Evolutionary conservation across 1,140 invertebrate genomes (phyloP), one percentile per base, ranked within the genome.

Genomic region (Aphaenogaster floridana): DNA sequence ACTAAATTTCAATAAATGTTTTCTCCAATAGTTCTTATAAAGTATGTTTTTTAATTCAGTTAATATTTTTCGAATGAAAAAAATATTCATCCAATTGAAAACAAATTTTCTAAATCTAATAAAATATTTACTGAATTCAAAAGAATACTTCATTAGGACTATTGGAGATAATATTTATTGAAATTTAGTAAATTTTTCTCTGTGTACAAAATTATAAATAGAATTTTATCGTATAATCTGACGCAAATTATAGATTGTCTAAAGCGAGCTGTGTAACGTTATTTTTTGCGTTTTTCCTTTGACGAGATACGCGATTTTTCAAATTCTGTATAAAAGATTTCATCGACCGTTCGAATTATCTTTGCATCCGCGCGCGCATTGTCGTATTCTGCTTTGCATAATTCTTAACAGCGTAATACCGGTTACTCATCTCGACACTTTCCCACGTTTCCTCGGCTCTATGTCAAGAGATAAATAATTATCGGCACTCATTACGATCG

Each of bases 381-480:
- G 5, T 71, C 66, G 28, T 63, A 7, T 45, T 79, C 15, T 69
- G 52, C 59, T 91, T 63, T 48, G 85, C 86, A 57, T 90, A 85
- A 88, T 68, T 76, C 50, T 80, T 77, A 52, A 76, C 34, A 50
- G 61, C 57, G 88, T 87, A 87, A 90, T 61, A 89, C 66, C 52
- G 42, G 72, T 89, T 88, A 90, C 63, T 52, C 36, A 48, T 83
- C 72, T 83, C 77, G 7, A n/a, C 57, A 42, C 34, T 88, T 88
- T 91, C 89, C 76, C 90, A 91, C 89, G 89, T 83, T 87, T 79
- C 72, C 52, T 66, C 71, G 48, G n/a, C 36, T 36, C 52, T 72
- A 42, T 28, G 36, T 57, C 11, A 57, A 39, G 57, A 90, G 21
- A 61, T 48, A 86, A 69, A 89, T 59, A 78, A 89, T 89, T 78